phyloP scores from a whole-genome alignment of 2,888 invertebrate species.

The Pseudococcus viburni region DNA sequence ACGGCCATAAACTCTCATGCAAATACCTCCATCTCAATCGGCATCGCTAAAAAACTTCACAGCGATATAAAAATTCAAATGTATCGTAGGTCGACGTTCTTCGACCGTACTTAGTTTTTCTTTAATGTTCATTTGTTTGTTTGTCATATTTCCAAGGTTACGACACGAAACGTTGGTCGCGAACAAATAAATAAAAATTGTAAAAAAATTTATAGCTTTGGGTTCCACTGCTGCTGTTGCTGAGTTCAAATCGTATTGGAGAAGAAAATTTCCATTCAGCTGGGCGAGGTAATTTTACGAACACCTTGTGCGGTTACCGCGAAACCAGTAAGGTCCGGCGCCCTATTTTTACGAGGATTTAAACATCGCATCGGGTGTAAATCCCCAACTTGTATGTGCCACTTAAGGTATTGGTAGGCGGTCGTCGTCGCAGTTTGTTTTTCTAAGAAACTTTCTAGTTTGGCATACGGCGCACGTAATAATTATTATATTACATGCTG shows the following conservation, averaged over 20 bases:
- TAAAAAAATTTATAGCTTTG: background rate
- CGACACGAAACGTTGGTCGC: background rate
- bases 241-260: too few species aligned
- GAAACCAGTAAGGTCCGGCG: slow-evolving; percentile 50
- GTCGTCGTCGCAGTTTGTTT: slow-evolving; percentile 45
- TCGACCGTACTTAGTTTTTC: background rate
- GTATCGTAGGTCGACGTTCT: background rate
- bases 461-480: slow-evolving; percentile 51
- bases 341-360: slow-evolving; percentile 50
- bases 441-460: slow-evolving; percentile 49
- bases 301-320: slow-evolving; percentile 3
- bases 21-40: too few species aligned
- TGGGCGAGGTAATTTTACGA: background rate
- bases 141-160: background rate
- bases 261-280: too few species aligned
- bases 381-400: slow-evolving; percentile 48
- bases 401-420: slow-evolving; percentile 46
- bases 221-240: background rate
- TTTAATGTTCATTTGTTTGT: background rate
- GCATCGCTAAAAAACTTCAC: too few species aligned
- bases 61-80: background rate
- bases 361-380: slow-evolving; percentile 38
- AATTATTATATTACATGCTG: slow-evolving; percentile 36
- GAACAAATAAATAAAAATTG: background rate
- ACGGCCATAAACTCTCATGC: too few species aligned